phyloP scores from a whole-genome alignment of 2,113 vertebrate species.

The Ptyas mucosa region DNA sequence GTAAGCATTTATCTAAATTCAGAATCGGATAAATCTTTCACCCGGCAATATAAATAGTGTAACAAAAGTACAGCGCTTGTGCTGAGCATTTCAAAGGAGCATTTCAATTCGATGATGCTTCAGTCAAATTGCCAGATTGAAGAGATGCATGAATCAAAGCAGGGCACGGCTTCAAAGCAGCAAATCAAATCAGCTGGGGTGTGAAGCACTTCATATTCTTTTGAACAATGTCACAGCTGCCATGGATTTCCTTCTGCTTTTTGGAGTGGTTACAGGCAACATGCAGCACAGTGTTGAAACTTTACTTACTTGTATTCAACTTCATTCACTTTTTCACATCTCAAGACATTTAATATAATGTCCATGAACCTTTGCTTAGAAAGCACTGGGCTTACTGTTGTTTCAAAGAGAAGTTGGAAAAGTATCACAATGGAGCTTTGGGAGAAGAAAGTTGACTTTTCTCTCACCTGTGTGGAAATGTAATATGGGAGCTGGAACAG shows the following conservation, averaged over 20 bases:
- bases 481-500: background rate
- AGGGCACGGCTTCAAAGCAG: background rate
- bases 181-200: background rate
- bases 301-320: background rate
- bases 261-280: background rate
- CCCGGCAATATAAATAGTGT: background rate
- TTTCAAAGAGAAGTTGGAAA: background rate
- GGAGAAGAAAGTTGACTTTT: background rate
- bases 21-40: background rate
- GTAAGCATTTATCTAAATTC: constrained; percentile 7
- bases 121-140: background rate
- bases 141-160: background rate
- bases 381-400: background rate
- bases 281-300: background rate
- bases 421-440: background rate
- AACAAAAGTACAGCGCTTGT: background rate
- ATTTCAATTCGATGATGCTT: background rate
- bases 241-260: background rate
- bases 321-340: background rate
- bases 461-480: background rate
- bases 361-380: background rate
- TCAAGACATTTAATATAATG: background rate
- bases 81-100: background rate
- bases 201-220: background rate
- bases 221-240: background rate